Evolutionary conservation across 2,888 invertebrate genomes (phyloP).

Genomic region (Drosophila nigricruria): DNA sequence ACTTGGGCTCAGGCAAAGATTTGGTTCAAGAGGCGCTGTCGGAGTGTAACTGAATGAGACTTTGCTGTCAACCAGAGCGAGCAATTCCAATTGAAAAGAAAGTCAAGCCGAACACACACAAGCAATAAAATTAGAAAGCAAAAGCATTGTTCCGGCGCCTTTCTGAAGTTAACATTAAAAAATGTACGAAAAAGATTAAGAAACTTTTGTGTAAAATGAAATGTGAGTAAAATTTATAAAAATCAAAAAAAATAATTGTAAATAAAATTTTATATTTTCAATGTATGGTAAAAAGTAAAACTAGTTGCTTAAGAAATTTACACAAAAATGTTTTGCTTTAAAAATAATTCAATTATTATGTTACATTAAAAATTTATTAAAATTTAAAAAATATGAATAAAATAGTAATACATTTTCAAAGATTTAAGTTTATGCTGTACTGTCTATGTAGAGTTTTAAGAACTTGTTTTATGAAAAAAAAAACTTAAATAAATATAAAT

Average conservation of each 20-base stretch:
- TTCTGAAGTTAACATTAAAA: background rate
- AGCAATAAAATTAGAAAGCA: conserved; percentile 35
- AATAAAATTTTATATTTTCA: background rate
- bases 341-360: too few species aligned
- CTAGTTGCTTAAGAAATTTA: too few species aligned
- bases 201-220: background rate
- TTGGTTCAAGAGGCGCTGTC: conserved; percentile 2
- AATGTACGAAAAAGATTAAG: background rate
- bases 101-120: conserved; percentile 11
- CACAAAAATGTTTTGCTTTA: too few species aligned
- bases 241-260: background rate
- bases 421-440: too few species aligned
- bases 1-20: conserved; percentile 10
- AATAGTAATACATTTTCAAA: too few species aligned
- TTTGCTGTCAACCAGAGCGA: conserved; percentile 5
- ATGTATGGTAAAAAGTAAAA: too few species aligned
- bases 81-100: conserved; percentile 16
- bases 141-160: conserved; percentile 9
- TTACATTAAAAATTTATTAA: too few species aligned
- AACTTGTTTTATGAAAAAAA: too few species aligned
- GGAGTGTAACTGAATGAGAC: conserved; percentile 10
- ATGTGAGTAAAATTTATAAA: background rate
- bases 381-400: too few species aligned
- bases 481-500: too few species aligned
- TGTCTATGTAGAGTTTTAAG: too few species aligned